These are phyloP conservation scores for Isurus oxyrinchus DNA, from an alignment of 2,113 vertebrate species.

Conservation along the genomic window DNA sequence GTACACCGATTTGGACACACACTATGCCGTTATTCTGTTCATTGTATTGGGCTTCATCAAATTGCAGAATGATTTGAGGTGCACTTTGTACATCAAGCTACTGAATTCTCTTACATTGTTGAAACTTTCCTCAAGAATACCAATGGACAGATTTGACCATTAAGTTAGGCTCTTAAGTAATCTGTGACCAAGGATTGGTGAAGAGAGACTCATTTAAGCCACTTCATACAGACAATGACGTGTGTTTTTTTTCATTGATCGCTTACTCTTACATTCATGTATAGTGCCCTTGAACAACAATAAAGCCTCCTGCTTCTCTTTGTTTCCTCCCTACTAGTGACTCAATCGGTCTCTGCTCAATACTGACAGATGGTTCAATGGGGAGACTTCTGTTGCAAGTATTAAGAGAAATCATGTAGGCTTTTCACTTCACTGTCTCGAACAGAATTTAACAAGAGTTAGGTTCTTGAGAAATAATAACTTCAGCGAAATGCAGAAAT, in stretches of 20 bases:
- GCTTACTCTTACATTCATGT: neutral
- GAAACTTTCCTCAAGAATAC: slow-evolving; percentile 93
- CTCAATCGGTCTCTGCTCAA: neutral
- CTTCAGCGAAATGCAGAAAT: neutral
- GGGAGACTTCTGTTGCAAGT: neutral
- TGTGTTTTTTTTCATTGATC: neutral
- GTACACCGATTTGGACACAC: neutral
- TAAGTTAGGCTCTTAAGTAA: slow-evolving; percentile 93
- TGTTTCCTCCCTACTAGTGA: neutral
- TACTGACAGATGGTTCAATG: neutral
- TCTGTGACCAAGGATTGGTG: slow-evolving; percentile 88
- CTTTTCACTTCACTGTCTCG: neutral
- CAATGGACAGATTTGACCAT: slow-evolving; percentile 90
- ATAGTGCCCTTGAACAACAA: neutral
- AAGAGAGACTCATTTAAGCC: slow-evolving; percentile 98
- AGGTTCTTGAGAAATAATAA: neutral
- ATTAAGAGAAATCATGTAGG: too few relatives aligned
- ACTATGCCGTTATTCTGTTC: neutral
- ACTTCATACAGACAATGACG: slow-evolving; percentile 87
- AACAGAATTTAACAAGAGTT: neutral
- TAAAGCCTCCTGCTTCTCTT: neutral
- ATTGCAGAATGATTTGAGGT: neutral
- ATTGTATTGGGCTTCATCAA: neutral
- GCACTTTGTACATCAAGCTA: neutral
- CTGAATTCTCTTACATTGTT: slow-evolving; percentile 66